These are phyloP conservation scores for Azorinus chamasolen DNA, from an alignment of 2,888 invertebrate genomes.

Conservation along the genomic window DNA sequence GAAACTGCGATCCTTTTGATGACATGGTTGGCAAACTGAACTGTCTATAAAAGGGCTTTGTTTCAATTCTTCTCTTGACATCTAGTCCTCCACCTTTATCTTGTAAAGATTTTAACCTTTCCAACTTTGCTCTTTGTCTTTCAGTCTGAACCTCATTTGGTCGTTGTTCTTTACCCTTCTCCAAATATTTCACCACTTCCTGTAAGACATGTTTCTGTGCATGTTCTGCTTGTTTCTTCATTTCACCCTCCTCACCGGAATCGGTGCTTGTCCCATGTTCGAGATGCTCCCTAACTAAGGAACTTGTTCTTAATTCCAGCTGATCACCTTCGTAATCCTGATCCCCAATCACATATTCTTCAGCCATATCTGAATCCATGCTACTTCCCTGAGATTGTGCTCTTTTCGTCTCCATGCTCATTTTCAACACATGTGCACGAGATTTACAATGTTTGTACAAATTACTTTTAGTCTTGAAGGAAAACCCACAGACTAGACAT, in stretches of 20 bases:
- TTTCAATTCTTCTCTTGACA: slow-evolving; percentile 11
- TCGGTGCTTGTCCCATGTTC: too few species aligned
- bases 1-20: slow-evolving; percentile 53
- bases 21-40: slow-evolving; percentile 44
- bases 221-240: slow-evolving; percentile 49
- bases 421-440: slow-evolving; percentile 78
- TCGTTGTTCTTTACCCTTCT: slow-evolving; percentile 67
- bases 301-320: not conserved
- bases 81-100: slow-evolving; percentile 26
- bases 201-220: slow-evolving; percentile 70
- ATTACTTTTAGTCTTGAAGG: slow-evolving; percentile 97
- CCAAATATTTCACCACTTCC: slow-evolving; percentile 67
- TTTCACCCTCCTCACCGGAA: slow-evolving; percentile 21
- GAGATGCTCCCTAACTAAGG: too few species aligned
- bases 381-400: slow-evolving; percentile 23
- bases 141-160: slow-evolving; percentile 63
- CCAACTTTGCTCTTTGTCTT: slow-evolving; percentile 50
- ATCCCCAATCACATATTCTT: slow-evolving; percentile 11
- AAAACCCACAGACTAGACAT: slow-evolving; percentile 95
- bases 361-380: slow-evolving; percentile 28
- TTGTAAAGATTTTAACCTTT: slow-evolving; percentile 53
- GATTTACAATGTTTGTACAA: slow-evolving; percentile 94
- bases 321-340: not conserved
- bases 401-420: slow-evolving; percentile 50
- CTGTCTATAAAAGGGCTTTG: slow-evolving; percentile 40